Evolutionary conservation across 1,140 invertebrate genomes (phyloP), one percentile per base, ranked within the genome.

Genomic region (fruit fly (Drosophila melanogaster)): DNA sequence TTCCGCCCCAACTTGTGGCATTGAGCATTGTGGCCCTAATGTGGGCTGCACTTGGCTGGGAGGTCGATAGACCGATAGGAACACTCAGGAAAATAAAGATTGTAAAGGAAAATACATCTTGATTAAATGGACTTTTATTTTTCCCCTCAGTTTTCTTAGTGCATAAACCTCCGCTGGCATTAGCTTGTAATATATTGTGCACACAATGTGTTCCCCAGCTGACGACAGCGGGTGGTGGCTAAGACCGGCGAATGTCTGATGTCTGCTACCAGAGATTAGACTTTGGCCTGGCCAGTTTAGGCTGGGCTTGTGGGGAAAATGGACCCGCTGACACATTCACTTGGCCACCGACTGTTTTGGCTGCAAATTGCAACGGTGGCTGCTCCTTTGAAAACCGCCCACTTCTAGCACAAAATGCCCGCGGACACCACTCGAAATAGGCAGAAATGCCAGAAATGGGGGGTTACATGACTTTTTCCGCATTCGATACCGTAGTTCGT

Each of bases 11-110:
- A 35, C 35, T 47, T 58, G 55, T 89, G 84, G 77, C 84, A 87
- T 87, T 87, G 84, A 80, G 84, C 51, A n/a, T n/a, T n/a, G 37
- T 41, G 56, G 83, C 81, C 83, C 83, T 89, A 79, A 77, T 83
- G 84, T 81, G 75, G 65, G 61, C 49, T 66, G 58, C 50, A 64
- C 61, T 81, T 81, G 55, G 65, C 51, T 59, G 62, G 56, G 53
- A 79, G 84, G 83, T 86, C 79, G 71, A 77, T 64, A 56, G 44
- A 15, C 17, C 30, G 78, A 81, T 77, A 53, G 24, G 24, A 22
- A 35, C 66, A 57, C 46, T 19, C n/a, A 1, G n/a, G 17, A 22
- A 67, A 41, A 24, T 46, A 22, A 12, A 4, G 17, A 19, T 4
- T n/a, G 38, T 15, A 40, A 40, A 15, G 19, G 2, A 22, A 22